These are phyloP conservation scores for Eunapius fragilis DNA, from an alignment of 37 sponge, comb jelly and placozoan genomes.

Conservation along the genomic window DNA sequence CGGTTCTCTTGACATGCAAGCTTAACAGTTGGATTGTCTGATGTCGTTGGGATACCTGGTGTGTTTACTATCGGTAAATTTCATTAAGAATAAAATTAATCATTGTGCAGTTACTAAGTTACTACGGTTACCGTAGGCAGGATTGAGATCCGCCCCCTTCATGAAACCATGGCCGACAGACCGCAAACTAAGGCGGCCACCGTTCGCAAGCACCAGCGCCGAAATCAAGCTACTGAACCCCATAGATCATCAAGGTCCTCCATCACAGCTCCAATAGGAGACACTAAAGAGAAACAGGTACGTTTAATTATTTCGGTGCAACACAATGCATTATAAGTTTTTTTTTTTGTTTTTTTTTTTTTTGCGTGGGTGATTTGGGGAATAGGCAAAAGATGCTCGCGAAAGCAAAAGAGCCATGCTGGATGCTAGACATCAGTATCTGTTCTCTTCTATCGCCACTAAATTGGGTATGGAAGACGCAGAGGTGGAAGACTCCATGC, in stretches of 20 bases:
- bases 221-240: conserved; percentile 65
- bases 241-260: conserved; percentile 23
- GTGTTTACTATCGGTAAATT: too few relatives aligned
- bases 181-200: conserved; percentile 38
- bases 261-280: conserved; percentile 12
- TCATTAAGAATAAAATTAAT: not conserved
- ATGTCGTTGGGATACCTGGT: too few relatives aligned
- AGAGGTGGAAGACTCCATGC: conserved; percentile 65
- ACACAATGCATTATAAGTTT: too few relatives aligned
- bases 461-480: conserved; percentile 48
- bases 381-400: not conserved
- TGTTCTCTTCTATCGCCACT: conserved; percentile 37
- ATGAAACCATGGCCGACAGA: not conserved
- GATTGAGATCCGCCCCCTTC: not conserved
- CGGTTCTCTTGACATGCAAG: too few relatives aligned
- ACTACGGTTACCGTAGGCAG: not conserved
- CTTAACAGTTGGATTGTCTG: too few relatives aligned
- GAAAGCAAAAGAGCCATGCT: conserved; percentile 7
- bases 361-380: not conserved
- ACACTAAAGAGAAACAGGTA: conserved; percentile 68
- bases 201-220: conserved; percentile 72
- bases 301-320: too few relatives aligned
- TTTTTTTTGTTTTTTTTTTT: not conserved
- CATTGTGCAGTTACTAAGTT: not conserved
- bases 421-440: conserved; percentile 66